These are phyloP conservation scores for Pseudomyrmex sp. DNA, from an alignment of 1,140 invertebrate genomes.

Conservation along the genomic window DNA sequence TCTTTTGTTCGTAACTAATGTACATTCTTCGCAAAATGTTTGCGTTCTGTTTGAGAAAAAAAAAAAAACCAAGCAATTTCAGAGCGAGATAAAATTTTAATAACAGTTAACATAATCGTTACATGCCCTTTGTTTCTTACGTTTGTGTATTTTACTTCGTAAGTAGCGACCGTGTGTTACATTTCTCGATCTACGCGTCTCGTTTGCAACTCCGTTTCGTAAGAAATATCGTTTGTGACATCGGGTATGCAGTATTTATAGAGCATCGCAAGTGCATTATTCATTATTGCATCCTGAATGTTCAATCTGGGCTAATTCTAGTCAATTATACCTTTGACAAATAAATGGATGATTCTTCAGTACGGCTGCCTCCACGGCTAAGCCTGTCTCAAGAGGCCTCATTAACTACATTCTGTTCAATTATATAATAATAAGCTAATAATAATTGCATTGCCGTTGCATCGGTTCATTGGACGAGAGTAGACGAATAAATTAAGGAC, in stretches of 20 bases:
- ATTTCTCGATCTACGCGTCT: too few relatives aligned
- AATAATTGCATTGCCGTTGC: constrained; percentile 76
- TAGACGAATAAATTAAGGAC: constrained; percentile 76
- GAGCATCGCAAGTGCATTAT: too few relatives aligned
- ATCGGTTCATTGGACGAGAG: constrained; percentile 69
- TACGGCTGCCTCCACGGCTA: constrained; percentile 57
- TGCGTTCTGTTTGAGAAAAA: constrained; percentile 32
- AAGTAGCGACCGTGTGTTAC: too few relatives aligned
- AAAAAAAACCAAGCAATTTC: background rate
- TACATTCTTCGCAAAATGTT: constrained; percentile 57
- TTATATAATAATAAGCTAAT: constrained; percentile 78
- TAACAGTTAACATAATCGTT: too few relatives aligned
- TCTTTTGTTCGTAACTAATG: constrained; percentile 74
- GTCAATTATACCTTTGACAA: constrained; percentile 69
- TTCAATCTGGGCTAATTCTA: constrained; percentile 52
- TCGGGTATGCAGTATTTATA: too few relatives aligned
- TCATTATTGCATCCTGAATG: constrained; percentile 36
- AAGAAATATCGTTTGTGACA: too few relatives aligned
- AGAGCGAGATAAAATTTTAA: too few relatives aligned
- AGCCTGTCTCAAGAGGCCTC: constrained; percentile 75
- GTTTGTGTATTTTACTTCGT: too few relatives aligned
- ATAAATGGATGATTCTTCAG: constrained; percentile 73
- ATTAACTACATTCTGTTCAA: constrained; percentile 71
- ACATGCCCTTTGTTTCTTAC: too few relatives aligned
- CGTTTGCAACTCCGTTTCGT: too few relatives aligned